These are phyloP conservation scores for Syngnathus scovelli DNA, from an alignment of 2,113 vertebrate genomes.

Conservation along the genomic window DNA sequence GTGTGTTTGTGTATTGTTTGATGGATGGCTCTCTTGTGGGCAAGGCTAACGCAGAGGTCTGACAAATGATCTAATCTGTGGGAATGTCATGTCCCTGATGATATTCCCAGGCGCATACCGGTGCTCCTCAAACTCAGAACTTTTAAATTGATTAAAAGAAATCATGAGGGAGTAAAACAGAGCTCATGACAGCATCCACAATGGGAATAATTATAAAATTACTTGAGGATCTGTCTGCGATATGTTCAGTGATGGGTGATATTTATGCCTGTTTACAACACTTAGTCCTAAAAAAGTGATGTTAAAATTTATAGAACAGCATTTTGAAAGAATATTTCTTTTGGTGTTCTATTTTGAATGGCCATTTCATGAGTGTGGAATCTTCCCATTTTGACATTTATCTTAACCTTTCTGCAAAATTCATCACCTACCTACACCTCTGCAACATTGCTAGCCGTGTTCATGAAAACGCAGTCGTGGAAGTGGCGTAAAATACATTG, in stretches of 20 bases:
- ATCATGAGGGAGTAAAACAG: slow-evolving; percentile 39
- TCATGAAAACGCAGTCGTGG: neutral
- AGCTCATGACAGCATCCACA: slow-evolving; percentile 24
- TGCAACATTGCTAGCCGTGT: too few relatives aligned
- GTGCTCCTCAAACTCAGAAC: slow-evolving; percentile 1
- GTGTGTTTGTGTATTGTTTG: slow-evolving; percentile 25
- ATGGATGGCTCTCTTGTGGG: slow-evolving; percentile 51
- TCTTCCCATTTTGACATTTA: neutral
- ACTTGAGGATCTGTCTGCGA: slow-evolving; percentile 9
- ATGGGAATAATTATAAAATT: slow-evolving; percentile 30
- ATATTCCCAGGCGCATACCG: slow-evolving; percentile 30
- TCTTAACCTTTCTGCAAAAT: neutral
- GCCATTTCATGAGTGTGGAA: neutral
- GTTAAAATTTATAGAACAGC: neutral
- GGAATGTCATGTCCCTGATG: slow-evolving; percentile 43
- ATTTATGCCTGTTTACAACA: slow-evolving; percentile 4
- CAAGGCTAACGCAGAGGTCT: slow-evolving; percentile 41
- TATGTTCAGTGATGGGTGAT: neutral
- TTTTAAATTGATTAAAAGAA: neutral
- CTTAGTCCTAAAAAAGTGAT: neutral
- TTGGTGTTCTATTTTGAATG: neutral
- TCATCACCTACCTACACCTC: too few relatives aligned
- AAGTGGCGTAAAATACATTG: neutral
- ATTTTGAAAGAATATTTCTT: neutral
- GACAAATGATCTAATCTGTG: slow-evolving; percentile 58